These are phyloP conservation scores for Calonectris borealis DNA, from an alignment of 2,113 vertebrate genomes.

Conservation along the genomic window DNA sequence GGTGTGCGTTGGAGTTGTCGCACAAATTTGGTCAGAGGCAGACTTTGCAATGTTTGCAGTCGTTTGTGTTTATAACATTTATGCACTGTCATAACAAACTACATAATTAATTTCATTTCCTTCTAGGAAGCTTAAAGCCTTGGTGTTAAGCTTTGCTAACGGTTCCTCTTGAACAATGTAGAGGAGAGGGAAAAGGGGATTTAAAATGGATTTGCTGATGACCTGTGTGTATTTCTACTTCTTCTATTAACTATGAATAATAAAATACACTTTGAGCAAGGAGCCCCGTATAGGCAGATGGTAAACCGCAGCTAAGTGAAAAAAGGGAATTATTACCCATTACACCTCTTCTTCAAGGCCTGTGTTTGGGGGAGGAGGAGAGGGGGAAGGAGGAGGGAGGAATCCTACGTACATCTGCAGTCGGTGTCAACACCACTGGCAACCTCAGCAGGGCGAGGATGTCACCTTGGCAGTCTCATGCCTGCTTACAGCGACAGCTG, in stretches of 20 bases:
- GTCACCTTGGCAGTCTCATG: not conserved
- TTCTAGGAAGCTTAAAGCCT: not conserved
- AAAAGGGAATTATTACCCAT: not conserved
- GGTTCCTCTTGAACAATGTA: not conserved
- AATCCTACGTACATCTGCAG: not conserved
- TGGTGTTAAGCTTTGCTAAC: not conserved
- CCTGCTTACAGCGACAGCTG: not conserved
- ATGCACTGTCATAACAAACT: not conserved
- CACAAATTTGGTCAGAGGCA: not conserved
- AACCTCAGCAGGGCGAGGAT: not conserved
- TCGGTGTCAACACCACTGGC: not conserved
- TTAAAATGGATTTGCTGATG: not conserved
- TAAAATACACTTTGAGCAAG: not conserved
- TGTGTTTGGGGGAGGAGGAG: accelerated
- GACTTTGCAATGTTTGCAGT: not conserved
- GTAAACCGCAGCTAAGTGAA: not conserved
- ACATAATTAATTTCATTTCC: not conserved
- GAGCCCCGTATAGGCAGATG: not conserved
- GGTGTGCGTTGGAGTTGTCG: accelerated
- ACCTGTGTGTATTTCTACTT: not conserved
- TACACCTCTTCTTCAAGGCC: not conserved
- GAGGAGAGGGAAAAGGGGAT: not conserved
- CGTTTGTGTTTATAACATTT: not conserved
- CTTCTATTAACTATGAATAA: not conserved
- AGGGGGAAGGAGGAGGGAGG: not conserved